Evolutionary conservation across 2,797 vertebrate genomes (phyloP), one percentile per base, ranked within the genome.

Genomic region (Alectoris magna): DNA sequence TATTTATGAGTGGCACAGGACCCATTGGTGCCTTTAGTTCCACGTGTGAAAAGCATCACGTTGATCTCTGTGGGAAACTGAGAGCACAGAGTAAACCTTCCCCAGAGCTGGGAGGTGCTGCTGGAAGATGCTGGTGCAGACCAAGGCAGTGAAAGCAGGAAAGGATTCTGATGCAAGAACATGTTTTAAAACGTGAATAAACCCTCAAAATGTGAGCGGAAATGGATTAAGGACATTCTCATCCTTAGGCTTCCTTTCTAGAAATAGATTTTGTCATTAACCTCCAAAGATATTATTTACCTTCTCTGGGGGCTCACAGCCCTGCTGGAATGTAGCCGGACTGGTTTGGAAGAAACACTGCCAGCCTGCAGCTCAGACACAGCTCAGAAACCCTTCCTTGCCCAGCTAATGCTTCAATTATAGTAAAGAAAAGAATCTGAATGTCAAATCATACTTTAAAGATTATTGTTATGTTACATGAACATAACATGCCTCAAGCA

Each of bases 301-400:
- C 56, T 59, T 79, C 0, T 5, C 1, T 4, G 39, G 43, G 84
- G 72, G 5, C 63, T 94, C 73, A 46, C 64, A 84, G 74, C 81
- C 18, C 56, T 70, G 66, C 53, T 79, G 93, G 93, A 96, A 96
- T 92, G 89, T 62, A 84, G 80, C 91, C 48, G 0, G 11, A 43
- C 94, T 94, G 67, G 90, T 95, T 97, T 91, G 64, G 66, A 91
- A 64, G 58, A 88, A 95, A 87, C 84, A 34, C 83, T 91, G 19
- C 79, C 82, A 89, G 82, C 13, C 51, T 56, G 58, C 15, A 7
- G 60, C 78, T 29, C 78, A 93, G 81, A 55, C 41, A 55, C 24
- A 74, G 76, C 56, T 56, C 82, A 15, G 48, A 73, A 92, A 83
- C 43, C 58, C 70, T 74, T 76, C 73, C 51, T 44, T 60, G 66